Evolutionary conservation across 2,797 vertebrate genomes (phyloP).

Genomic region (Jordanella pulchra): DNA sequence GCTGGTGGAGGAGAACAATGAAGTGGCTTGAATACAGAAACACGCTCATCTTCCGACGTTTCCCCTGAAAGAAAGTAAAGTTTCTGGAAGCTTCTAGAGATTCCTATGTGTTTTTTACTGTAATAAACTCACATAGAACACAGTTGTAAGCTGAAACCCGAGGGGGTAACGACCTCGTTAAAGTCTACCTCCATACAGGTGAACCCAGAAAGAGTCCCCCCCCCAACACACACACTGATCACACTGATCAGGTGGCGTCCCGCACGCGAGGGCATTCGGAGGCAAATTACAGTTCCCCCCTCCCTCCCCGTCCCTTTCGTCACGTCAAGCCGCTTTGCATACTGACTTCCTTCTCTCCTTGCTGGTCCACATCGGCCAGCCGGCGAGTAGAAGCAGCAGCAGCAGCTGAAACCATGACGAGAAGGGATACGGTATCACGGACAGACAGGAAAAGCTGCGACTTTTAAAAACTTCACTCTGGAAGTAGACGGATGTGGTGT

Average conservation of each 20-base stretch:
- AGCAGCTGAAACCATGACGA: constrained; percentile 57
- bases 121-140: background rate
- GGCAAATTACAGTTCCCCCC: constrained; percentile 13
- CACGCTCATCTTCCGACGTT: constrained; percentile 25
- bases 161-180: background rate
- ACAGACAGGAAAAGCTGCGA: constrained; percentile 47
- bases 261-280: constrained; percentile 6
- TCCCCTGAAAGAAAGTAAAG: constrained; percentile 18
- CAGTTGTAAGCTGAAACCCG: background rate
- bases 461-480: constrained; percentile 52
- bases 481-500: constrained; percentile 47
- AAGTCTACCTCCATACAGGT: background rate
- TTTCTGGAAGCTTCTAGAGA: constrained; percentile 10
- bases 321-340: constrained; percentile 75
- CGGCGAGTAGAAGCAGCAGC: constrained; percentile 7
- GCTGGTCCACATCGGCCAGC: constrained; percentile 65
- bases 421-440: constrained; percentile 48
- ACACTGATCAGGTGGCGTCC: background rate
- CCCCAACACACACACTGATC: background rate
- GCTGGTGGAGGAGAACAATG: constrained; percentile 56
- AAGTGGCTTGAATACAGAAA: constrained; percentile 8
- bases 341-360: constrained; percentile 42
- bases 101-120: background rate
- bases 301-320: background rate
- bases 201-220: background rate